A percentile compares a stretch with the other conserved stretches of the same genome.
phyloP scores from a whole-genome alignment of 1,140 invertebrate genomes.

The Adoxophyes honmai region DNA sequence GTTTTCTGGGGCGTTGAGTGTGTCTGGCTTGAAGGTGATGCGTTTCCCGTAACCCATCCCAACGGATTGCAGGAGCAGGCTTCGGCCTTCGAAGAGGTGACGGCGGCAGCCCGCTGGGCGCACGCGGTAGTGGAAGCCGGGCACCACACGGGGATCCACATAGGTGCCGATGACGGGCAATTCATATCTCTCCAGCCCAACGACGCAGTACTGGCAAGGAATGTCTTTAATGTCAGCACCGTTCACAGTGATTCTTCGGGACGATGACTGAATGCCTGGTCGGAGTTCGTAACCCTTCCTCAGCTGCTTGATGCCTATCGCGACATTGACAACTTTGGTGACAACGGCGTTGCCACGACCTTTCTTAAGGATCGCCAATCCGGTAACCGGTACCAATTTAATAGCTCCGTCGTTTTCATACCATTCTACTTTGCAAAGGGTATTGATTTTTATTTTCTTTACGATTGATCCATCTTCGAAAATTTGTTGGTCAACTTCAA shows the following conservation, averaged over 20 bases:
- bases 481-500: constrained; percentile 68
- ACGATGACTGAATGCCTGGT: constrained; percentile 80
- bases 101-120: constrained; percentile 80
- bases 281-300: constrained; percentile 79
- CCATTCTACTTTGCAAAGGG: constrained; percentile 83
- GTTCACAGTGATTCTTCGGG: constrained; percentile 79
- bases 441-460: constrained; percentile 81
- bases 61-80: constrained; percentile 81
- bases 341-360: constrained; percentile 70
- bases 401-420: constrained; percentile 79
- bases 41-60: constrained; percentile 88
- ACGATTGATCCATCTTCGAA: constrained; percentile 75
- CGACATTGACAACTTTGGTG: constrained; percentile 78
- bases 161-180: constrained; percentile 87
- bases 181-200: constrained; percentile 83
- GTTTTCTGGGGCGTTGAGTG: constrained; percentile 81
- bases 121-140: constrained; percentile 86
- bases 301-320: constrained; percentile 77
- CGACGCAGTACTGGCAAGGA: constrained; percentile 82
- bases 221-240: constrained; percentile 81
- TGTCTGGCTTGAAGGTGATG: constrained; percentile 84
- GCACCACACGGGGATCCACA: constrained; percentile 84
- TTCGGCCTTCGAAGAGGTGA: constrained; percentile 81
- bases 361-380: constrained; percentile 78
- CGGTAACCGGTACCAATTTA: constrained; percentile 78